These are phyloP conservation scores for Sorex fumeus DNA, from an alignment of 2,113 vertebrate species.

Conservation along the genomic window DNA sequence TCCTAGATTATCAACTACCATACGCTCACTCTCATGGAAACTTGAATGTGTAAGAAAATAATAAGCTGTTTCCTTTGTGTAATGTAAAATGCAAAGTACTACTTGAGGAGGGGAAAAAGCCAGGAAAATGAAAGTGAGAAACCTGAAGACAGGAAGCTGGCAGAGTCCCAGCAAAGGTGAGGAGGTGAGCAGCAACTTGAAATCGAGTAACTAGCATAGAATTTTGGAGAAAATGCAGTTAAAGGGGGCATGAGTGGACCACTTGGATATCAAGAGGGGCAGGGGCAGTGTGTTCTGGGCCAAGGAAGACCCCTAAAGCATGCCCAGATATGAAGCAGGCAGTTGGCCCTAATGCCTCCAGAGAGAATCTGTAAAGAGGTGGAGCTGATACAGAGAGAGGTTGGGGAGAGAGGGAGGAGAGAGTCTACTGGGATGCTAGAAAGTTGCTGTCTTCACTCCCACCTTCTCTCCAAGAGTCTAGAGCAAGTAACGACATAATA, in stretches of 20 bases:
- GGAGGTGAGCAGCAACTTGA: not conserved
- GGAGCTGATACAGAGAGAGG: too few relatives aligned
- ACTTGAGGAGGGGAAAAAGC: not conserved
- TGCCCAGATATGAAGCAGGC: not conserved
- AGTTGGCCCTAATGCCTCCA: not conserved
- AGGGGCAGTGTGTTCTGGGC: not conserved
- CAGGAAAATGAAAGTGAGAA: not conserved
- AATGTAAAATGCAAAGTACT: not conserved
- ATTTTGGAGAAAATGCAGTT: not conserved
- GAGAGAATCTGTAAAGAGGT: too few relatives aligned
- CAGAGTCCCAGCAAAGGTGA: not conserved
- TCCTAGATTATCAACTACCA: not conserved
- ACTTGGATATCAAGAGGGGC: not conserved
- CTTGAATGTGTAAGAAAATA: constrained; percentile 5
- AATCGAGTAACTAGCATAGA: not conserved
- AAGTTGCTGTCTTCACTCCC: too few relatives aligned
- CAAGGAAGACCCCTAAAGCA: not conserved
- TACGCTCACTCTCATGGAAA: not conserved
- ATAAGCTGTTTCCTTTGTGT: not conserved
- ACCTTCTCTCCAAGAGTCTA: too few relatives aligned
- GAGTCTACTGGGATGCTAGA: too few relatives aligned
- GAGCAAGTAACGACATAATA: too few relatives aligned
- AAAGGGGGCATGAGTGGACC: not conserved
- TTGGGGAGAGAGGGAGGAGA: too few relatives aligned
- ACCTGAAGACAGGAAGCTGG: not conserved